These are phyloP conservation scores for Saguinus imperator DNA, from an alignment of 2,113 vertebrate species.

Conservation along the genomic window DNA sequence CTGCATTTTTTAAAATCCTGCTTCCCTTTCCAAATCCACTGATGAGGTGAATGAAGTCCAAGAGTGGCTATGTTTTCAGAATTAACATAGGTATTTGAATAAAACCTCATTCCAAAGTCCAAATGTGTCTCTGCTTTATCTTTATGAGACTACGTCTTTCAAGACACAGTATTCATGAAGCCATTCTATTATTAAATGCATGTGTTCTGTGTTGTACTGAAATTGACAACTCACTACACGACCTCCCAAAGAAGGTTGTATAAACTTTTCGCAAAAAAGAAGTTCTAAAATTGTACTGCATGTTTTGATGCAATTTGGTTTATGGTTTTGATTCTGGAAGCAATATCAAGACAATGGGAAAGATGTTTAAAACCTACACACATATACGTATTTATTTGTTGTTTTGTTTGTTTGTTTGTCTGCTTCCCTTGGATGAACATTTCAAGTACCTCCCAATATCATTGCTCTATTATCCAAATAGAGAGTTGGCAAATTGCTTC, in stretches of 20 bases:
- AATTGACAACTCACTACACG: background rate
- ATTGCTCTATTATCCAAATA: background rate
- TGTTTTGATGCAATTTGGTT: background rate
- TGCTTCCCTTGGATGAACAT: background rate
- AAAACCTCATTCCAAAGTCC: background rate
- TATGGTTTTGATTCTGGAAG: background rate
- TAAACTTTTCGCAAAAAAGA: background rate
- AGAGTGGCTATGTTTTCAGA: background rate
- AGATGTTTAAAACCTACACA: background rate
- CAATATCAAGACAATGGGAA: background rate
- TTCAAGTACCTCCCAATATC: background rate
- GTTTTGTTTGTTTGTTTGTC: background rate
- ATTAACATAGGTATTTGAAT: background rate
- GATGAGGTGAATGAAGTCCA: background rate
- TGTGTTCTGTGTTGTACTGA: background rate
- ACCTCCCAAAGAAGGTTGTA: background rate
- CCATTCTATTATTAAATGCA: background rate
- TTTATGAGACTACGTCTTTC: background rate
- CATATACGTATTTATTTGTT: background rate
- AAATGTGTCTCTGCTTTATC: background rate
- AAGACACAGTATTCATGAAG: background rate
- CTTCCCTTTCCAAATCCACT: background rate
- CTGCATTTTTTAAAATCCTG: background rate
- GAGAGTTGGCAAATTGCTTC: background rate
- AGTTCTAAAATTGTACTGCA: background rate